A percentile compares a stretch with the other conserved stretches of the same genome.
Conservation (phyloP, 2,797 vertebrate genomes). For the Enteromius afrohamiltoni region DNA sequence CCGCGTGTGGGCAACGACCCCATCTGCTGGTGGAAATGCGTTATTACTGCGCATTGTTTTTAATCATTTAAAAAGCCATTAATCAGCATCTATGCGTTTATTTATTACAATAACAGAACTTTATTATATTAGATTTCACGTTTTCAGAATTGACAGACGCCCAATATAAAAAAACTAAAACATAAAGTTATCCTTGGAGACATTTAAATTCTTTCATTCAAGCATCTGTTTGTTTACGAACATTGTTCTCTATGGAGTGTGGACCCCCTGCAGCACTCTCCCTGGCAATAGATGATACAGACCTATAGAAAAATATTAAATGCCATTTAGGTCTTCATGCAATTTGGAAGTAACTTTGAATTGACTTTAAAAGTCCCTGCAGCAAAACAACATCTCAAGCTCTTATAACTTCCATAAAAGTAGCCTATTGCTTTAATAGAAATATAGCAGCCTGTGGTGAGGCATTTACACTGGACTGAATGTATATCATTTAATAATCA, state of each 20-base stretch:
- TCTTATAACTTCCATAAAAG: neutral
- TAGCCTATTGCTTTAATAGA: conserved; percentile 4
- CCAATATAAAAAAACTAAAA: neutral
- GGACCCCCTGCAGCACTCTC: neutral
- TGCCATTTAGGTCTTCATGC: neutral
- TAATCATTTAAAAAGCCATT: neutral
- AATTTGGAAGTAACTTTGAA: neutral
- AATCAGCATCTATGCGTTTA: neutral
- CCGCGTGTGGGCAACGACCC: conserved; percentile 55
- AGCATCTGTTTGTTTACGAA: neutral
- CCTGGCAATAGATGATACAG: neutral
- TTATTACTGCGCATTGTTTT: neutral
- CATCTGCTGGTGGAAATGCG: conserved; percentile 67
- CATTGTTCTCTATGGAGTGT: neutral
- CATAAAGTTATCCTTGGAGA: neutral
- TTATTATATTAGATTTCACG: neutral
- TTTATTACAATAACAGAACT: neutral
- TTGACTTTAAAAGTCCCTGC: neutral
- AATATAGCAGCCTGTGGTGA: neutral
- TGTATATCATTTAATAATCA: conserved; percentile 1
- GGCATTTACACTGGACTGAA: conserved; percentile 11
- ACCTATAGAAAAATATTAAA: conserved; percentile 17
- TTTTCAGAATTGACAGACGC: neutral
- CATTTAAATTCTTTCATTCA: neutral
- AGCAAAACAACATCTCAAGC: neutral